Evolutionary conservation across 2,888 invertebrate genomes (phyloP).

Genomic region (Amiota mariae): DNA sequence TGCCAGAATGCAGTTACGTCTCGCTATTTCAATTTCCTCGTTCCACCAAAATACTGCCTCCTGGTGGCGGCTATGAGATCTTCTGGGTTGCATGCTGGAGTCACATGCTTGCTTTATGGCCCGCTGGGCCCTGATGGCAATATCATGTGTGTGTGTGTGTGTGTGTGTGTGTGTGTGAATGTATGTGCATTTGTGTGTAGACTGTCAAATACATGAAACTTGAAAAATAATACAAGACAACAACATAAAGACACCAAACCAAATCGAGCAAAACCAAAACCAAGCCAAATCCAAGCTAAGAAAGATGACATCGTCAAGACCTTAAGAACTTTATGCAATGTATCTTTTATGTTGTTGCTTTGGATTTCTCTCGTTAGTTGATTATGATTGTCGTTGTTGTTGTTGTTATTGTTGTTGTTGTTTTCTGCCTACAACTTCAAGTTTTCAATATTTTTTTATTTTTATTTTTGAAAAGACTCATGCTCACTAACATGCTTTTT

Average conservation of each 20-base stretch:
- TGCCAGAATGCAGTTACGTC: no score
- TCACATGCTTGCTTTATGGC: no score
- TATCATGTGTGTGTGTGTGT: conserved; percentile 28
- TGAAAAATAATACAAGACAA: background rate
- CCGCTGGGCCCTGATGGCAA: no score
- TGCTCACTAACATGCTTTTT: no score
- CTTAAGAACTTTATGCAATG: conserved; percentile 30
- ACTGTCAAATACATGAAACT: background rate
- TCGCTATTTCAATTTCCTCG: no score
- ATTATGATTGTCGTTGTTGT: no score
- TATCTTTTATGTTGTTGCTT: background rate
- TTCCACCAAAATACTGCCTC: no score
- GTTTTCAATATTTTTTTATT: background rate
- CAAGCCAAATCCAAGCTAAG: background rate
- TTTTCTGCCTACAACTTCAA: no score
- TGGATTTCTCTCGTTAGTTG: no score
- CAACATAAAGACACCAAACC: background rate
- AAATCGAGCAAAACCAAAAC: conserved; percentile 16
- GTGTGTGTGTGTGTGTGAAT: conserved; percentile 15
- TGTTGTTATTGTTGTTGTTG: no score
- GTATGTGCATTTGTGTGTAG: background rate
- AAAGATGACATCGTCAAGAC: conserved; percentile 12
- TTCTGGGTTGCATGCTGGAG: no score
- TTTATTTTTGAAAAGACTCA: background rate
- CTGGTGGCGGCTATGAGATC: no score